These are phyloP conservation scores for Sclerurus mexicanus DNA, from an alignment of 2,113 vertebrate genomes.

Conservation along the genomic window DNA sequence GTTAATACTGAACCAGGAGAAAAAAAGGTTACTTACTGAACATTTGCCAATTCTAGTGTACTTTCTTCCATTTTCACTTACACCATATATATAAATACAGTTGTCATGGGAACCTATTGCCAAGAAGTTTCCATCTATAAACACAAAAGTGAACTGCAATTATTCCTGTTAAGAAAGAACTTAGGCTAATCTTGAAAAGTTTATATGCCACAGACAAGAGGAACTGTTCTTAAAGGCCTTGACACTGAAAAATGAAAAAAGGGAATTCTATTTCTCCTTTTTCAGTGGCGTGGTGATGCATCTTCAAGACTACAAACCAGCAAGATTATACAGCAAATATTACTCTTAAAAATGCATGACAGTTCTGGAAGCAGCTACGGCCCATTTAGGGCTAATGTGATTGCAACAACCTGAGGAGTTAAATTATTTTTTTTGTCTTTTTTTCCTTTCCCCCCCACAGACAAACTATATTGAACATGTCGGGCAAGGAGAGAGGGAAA, in stretches of 20 bases:
- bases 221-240: not conserved
- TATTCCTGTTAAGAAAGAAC: not conserved
- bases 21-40: constrained; percentile 79
- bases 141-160: not conserved
- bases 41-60: constrained; percentile 94
- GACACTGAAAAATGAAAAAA: not conserved
- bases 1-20: not conserved
- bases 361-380: not conserved
- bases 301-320: not conserved
- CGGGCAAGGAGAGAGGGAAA: not conserved
- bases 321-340: not conserved
- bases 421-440: not conserved
- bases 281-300: not conserved
- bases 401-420: not conserved
- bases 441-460: not conserved
- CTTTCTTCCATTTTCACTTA: constrained; percentile 90
- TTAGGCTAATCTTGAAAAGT: not conserved
- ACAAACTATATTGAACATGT: not conserved
- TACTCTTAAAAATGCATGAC: not conserved
- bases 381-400: not conserved
- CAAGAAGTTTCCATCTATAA: constrained; percentile 90
- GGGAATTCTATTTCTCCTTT: not conserved
- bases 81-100: constrained; percentile 96
- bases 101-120: constrained; percentile 98
- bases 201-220: not conserved